Evolutionary conservation across 2,888 invertebrate species (phyloP).

Genomic region (Spodoptera picta): DNA sequence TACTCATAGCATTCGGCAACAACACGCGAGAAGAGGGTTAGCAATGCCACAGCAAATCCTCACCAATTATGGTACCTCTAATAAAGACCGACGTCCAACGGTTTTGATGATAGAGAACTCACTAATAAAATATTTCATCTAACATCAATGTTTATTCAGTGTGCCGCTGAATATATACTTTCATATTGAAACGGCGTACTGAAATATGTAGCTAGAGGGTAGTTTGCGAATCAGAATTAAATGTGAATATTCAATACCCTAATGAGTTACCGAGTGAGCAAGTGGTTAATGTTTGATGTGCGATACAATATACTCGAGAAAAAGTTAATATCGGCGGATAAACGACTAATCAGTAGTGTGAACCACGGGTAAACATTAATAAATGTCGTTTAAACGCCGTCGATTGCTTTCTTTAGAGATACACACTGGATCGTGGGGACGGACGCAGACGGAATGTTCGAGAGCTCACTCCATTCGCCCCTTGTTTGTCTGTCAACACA

Average conservation of each 20-base stretch:
- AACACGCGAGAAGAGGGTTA: constrained; percentile 72
- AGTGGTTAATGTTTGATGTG: constrained; percentile 22
- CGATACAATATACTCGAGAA: constrained; percentile 5
- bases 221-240: constrained; percentile 25
- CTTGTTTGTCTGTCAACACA: constrained; percentile 85
- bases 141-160: constrained; percentile 57
- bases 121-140: constrained; percentile 56
- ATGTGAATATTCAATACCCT: constrained; percentile 42
- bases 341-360: constrained; percentile 59
- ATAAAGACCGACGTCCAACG: constrained; percentile 67
- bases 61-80: constrained; percentile 78
- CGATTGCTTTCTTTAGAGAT: constrained; percentile 62
- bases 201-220: constrained; percentile 28
- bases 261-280: constrained; percentile 24
- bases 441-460: constrained; percentile 64
- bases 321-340: constrained; percentile 30
- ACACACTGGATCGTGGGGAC: constrained; percentile 56
- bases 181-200: constrained; percentile 35
- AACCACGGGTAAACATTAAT: constrained; percentile 58
- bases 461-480: constrained; percentile 77
- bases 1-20: constrained; percentile 69
- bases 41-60: constrained; percentile 69
- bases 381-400: constrained; percentile 60
- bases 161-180: constrained; percentile 40
- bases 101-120: constrained; percentile 53